Evolutionary conservation across 23 tunicate genomes (phyloP).

Genomic region (Styela clava): DNA sequence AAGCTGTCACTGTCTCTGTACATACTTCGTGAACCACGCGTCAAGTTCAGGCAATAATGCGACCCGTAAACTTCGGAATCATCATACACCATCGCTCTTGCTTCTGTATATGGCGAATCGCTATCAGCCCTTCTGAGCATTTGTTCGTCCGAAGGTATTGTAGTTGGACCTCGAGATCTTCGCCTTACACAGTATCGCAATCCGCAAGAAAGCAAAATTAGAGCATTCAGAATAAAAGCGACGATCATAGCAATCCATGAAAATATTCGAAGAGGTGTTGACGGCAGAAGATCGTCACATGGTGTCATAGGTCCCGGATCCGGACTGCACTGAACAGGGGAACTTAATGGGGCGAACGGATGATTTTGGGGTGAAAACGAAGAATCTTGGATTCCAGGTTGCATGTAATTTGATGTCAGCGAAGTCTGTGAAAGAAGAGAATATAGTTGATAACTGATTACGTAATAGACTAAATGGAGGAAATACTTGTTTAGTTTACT

Average conservation of each 20-base stretch:
- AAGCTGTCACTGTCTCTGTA: conserved; percentile 27
- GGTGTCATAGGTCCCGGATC: conserved; percentile 69
- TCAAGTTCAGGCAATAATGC: conserved; percentile 16
- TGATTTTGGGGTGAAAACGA: neutral
- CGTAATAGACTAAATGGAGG: no score
- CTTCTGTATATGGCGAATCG: conserved; percentile 8
- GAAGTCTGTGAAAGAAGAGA: neutral
- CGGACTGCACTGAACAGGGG: conserved; percentile 49
- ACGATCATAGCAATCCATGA: conserved; percentile 56
- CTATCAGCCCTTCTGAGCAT: conserved; percentile 16
- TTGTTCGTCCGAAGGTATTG: conserved; percentile 10
- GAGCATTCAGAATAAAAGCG: conserved; percentile 36
- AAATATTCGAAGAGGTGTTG: conserved; percentile 33
- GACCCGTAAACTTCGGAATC: conserved; percentile 9
- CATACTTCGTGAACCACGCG: neutral
- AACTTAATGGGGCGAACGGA: neutral
- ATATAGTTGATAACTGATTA: no score
- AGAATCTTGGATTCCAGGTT: neutral
- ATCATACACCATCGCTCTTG: neutral
- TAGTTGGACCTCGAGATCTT: neutral
- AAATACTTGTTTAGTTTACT: no score
- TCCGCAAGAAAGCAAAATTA: conserved; percentile 37
- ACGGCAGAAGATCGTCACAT: conserved; percentile 57
- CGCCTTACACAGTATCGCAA: conserved; percentile 18
- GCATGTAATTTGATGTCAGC: neutral